A percentile compares a stretch with the other conserved stretches of the same genome.
These are phyloP conservation scores for Psephotus haematonotus DNA, from an alignment of 2,113 vertebrate genomes.

Conservation along the genomic window DNA sequence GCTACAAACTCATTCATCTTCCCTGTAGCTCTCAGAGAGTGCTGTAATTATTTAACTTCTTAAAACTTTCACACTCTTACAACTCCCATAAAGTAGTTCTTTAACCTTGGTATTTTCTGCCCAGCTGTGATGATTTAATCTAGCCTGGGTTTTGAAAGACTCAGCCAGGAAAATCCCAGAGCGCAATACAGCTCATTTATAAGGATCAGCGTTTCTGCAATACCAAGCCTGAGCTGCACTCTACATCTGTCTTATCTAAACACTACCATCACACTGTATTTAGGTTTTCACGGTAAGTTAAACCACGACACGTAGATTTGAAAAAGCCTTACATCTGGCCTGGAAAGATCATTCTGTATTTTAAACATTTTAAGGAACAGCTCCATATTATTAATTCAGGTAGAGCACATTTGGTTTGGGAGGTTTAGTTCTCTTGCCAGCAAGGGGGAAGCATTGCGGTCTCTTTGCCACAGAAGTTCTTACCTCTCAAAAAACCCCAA, in stretches of 20 bases:
- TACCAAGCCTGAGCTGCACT: neutral
- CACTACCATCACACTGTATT: conserved; percentile 65
- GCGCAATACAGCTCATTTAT: conserved; percentile 58
- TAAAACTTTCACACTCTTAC: conserved; percentile 53
- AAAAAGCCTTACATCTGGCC: conserved; percentile 42
- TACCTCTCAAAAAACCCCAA: neutral
- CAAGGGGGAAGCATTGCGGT: neutral
- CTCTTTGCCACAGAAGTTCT: neutral
- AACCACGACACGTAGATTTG: conserved; percentile 30
- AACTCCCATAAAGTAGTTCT: conserved; percentile 55
- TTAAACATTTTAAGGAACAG: conserved; percentile 7
- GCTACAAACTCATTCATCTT: conserved; percentile 17
- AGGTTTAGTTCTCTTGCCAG: conserved; percentile 1
- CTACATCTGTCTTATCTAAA: conserved; percentile 69
- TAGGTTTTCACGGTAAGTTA: conserved; percentile 57
- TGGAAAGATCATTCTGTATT: conserved; percentile 31
- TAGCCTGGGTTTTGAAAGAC: conserved; percentile 49
- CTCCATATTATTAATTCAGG: conserved; percentile 24
- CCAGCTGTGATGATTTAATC: conserved; percentile 74
- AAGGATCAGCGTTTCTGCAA: conserved; percentile 42
- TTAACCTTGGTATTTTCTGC: conserved; percentile 62
- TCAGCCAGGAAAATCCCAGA: conserved; percentile 58
- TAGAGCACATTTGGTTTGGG: neutral
- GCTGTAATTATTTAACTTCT: conserved; percentile 55
- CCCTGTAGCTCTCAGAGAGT: neutral